phyloP scores from a whole-genome alignment of 2,113 vertebrate genomes.

The Ceratotherium simum region DNA sequence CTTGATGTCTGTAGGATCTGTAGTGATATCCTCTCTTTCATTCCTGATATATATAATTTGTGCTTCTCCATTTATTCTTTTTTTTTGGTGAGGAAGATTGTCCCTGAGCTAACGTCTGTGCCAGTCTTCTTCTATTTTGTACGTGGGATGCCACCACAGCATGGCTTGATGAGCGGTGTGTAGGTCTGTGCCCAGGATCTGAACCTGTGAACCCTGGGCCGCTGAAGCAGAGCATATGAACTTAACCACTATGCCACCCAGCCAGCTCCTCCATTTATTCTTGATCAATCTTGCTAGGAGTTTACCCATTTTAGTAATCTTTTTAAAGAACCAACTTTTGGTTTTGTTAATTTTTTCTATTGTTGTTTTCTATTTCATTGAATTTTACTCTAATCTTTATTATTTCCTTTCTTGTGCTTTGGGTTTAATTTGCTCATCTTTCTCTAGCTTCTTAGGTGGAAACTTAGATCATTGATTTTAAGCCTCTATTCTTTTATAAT shows the following conservation, averaged over 20 bases:
- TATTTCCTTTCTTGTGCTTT: background rate
- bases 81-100: too few species aligned
- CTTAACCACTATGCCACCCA: too few species aligned
- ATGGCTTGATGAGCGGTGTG: too few species aligned
- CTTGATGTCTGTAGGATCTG: background rate
- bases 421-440: background rate
- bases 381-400: background rate
- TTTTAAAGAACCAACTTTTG: slow-evolving; percentile 12
- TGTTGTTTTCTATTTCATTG: background rate
- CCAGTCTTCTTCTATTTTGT: too few species aligned
- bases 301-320: background rate
- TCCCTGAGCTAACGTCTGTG: too few species aligned
- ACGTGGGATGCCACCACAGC: too few species aligned
- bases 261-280: background rate
- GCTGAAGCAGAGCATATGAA: too few species aligned
- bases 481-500: background rate
- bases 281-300: background rate
- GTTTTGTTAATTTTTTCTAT: background rate
- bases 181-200: too few species aligned
- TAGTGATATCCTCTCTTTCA: background rate
- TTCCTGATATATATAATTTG: background rate
- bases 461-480: background rate
- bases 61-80: background rate
- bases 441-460: background rate
- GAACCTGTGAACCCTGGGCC: too few species aligned